phyloP scores from a whole-genome alignment of 2,113 vertebrate genomes.

The Athene cunicularia region DNA sequence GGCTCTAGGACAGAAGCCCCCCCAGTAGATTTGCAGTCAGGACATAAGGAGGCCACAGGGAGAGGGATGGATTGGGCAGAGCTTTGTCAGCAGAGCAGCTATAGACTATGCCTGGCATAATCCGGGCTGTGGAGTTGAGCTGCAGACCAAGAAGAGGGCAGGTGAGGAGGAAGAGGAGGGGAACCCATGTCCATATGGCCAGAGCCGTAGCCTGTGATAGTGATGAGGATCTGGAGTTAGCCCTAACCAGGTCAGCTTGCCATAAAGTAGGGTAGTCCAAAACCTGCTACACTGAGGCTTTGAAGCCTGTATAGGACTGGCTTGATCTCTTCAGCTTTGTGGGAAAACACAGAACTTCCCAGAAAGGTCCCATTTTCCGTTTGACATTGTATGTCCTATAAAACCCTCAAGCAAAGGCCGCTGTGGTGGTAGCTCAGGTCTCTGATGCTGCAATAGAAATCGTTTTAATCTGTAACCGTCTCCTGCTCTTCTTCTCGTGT shows the following conservation, averaged over 20 bases:
- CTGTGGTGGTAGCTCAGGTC: background rate
- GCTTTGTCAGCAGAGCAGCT: background rate
- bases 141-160: background rate
- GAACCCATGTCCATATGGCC: background rate
- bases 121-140: background rate
- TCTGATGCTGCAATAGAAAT: background rate
- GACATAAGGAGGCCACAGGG: background rate
- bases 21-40: background rate
- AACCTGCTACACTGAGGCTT: background rate
- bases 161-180: background rate
- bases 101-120: background rate
- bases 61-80: background rate
- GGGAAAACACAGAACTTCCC: background rate
- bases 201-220: background rate
- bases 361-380: background rate
- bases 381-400: fast-evolving
- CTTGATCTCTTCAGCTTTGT: background rate
- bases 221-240: background rate
- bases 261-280: background rate
- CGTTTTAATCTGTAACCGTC: background rate
- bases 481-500: background rate
- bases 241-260: background rate
- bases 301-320: background rate
- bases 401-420: background rate
- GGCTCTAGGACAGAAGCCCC: background rate